Evolutionary conservation across 2,113 vertebrate species (phyloP), one percentile per base, ranked within the genome.

Genomic region (Brachyhypopomus occidentalis): DNA sequence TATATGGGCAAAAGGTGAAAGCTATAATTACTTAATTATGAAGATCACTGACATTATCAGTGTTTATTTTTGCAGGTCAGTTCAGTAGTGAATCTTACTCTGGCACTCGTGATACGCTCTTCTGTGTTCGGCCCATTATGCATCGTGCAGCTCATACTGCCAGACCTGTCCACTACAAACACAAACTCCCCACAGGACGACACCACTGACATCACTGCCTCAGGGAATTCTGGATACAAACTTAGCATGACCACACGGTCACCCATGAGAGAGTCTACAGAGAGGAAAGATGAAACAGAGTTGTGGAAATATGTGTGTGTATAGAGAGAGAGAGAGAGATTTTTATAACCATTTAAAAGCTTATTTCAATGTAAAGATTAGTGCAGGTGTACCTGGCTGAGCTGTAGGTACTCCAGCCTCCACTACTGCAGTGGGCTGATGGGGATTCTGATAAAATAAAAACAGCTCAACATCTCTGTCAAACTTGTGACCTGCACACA

Each of bases 91-190:
- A 38, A 60, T 23, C 66, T 58, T 80, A 95, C 95, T 94, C 90
- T 94, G 74, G 95, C 94, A 22, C 91, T 94, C 12, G 86, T 62
- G 2, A 96, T 95, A 30, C 93, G 91, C 20, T 19, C 45, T 45
- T 86, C 83, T 36, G 83, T 25, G 3, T 0, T 11, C 0, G 7
- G 0, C 4, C 19, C 27, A 0, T 58, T 62, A 17, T 55, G 84
- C 74, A 89, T 88, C 0, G 0, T 0, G 0, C 17, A 79, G 0
- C 0, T 0, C 95, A 96, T 97, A 85, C 93, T 95, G 77, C 92
- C 93, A 56, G 93, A 96, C 84, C 93, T 72, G 88, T 96, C 95
- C 85, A 96, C 27, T 2, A 96, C 82, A 83, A 97, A 94, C 63
- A 97, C 77, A 83, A 96, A 96, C 87, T 96, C 95, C 48, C 94